Evolutionary conservation across 2,797 vertebrate genomes (phyloP).

Genomic region (Labroides dimidiatus): DNA sequence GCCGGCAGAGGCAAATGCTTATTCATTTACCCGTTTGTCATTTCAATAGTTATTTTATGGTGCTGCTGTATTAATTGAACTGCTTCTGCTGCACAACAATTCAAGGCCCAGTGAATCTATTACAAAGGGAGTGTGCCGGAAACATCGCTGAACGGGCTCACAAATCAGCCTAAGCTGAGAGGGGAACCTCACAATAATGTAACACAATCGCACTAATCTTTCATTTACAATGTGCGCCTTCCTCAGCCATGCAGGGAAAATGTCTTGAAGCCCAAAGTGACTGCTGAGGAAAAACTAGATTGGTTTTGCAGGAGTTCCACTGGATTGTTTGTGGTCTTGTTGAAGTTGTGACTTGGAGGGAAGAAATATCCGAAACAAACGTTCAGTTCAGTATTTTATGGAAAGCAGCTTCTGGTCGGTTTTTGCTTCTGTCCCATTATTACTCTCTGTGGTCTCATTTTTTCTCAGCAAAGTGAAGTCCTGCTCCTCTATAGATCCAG

Average conservation of each 20-base stretch:
- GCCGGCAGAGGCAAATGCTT: constrained; percentile 67
- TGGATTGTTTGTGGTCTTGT: constrained; percentile 15
- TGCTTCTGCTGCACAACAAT: constrained; percentile 78
- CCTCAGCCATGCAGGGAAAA: constrained; percentile 75
- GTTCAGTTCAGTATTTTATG: too few relatives aligned
- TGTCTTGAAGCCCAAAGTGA: constrained; percentile 61
- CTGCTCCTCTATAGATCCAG: too few relatives aligned
- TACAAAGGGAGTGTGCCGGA: constrained; percentile 69
- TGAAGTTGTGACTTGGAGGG: constrained; percentile 13
- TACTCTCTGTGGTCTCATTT: too few relatives aligned
- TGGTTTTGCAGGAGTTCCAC: constrained; percentile 38
- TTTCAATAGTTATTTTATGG: constrained; percentile 84
- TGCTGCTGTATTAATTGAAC: constrained; percentile 82
- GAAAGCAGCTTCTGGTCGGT: too few relatives aligned
- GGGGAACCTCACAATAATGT: constrained; percentile 77
- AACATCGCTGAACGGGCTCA: constrained; percentile 70
- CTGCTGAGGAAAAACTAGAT: constrained; percentile 48
- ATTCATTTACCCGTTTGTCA: constrained; percentile 80
- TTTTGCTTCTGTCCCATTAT: too few relatives aligned
- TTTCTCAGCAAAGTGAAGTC: too few relatives aligned
- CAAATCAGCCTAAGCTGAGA: constrained; percentile 81
- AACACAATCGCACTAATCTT: constrained; percentile 79
- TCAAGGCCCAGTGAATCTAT: constrained; percentile 78
- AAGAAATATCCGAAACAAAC: constrained; percentile 16
- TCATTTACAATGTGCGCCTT: constrained; percentile 76